Percentiles rank a stretch among this genome's conserved stretches.
Conservation (phyloP, 2,797 vertebrate genomes). For the Pseudochromis fuscus region DNA sequence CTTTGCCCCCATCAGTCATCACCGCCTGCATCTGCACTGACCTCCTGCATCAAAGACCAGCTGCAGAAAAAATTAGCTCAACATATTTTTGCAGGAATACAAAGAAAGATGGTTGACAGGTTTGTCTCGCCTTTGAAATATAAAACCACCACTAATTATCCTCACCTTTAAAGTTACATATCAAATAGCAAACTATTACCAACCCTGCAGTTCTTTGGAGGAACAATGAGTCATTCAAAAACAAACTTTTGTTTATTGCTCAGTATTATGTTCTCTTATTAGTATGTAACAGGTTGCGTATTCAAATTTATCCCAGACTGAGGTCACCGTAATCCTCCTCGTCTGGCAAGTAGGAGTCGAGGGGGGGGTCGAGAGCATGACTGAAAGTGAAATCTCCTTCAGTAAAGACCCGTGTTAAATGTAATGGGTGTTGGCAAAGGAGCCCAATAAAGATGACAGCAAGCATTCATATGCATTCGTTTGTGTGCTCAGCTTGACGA, state of each 20-base stretch:
- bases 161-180: constrained; percentile 26
- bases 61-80: constrained; percentile 27
- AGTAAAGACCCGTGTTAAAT: constrained; percentile 76
- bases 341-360: constrained; percentile 64
- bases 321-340: constrained; percentile 61
- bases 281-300: constrained; percentile 71
- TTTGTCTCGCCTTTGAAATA: constrained; percentile 53
- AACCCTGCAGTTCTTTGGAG: constrained; percentile 11
- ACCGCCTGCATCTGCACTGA: constrained; percentile 39
- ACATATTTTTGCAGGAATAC: constrained; percentile 23
- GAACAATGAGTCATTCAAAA: constrained; percentile 32
- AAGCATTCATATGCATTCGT: constrained; percentile 86
- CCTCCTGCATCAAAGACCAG: constrained; percentile 53
- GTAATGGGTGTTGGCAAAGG: constrained; percentile 79
- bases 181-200: constrained; percentile 38
- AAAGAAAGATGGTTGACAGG: constrained; percentile 29
- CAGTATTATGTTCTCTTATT: constrained; percentile 48
- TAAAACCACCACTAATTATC: constrained; percentile 39
- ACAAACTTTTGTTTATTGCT: constrained; percentile 24
- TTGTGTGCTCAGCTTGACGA: constrained; percentile 88
- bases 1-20: constrained; percentile 60
- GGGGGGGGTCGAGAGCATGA: constrained; percentile 31
- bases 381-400: constrained; percentile 68
- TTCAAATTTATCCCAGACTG: constrained; percentile 62
- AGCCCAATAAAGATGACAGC: constrained; percentile 83